Evolutionary conservation across 2,797 vertebrate species (phyloP).

Genomic region (Calcarius lapponicus): DNA sequence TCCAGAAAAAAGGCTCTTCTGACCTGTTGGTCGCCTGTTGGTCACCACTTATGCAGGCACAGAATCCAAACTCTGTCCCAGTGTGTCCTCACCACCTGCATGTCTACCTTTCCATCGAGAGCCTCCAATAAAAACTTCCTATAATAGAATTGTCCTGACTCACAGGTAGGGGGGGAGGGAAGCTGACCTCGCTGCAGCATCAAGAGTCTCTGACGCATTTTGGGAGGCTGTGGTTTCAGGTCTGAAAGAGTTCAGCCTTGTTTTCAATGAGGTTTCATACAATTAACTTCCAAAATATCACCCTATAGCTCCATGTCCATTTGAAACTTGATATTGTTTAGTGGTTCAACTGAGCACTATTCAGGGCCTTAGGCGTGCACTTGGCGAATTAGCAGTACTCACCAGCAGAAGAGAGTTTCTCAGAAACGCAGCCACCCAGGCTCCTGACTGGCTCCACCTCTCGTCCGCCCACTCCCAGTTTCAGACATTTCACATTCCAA

Average conservation of each 20-base stretch:
- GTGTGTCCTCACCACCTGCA: not conserved
- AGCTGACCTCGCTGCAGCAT: constrained; percentile 56
- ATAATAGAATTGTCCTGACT: constrained; percentile 67
- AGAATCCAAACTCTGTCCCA: constrained; percentile 22
- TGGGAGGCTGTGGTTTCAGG: constrained; percentile 51
- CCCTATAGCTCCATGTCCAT: not conserved
- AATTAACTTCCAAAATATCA: constrained; percentile 45
- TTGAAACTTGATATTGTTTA: not conserved
- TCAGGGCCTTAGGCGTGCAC: not conserved
- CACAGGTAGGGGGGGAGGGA: constrained; percentile 55
- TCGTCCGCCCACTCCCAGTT: constrained; percentile 64
- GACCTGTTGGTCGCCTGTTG: not conserved
- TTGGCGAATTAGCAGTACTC: constrained; percentile 17
- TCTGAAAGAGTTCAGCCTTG: constrained; percentile 53
- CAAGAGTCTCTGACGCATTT: constrained; percentile 63
- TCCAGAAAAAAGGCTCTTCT: constrained; percentile 43
- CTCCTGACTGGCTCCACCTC: constrained; percentile 67
- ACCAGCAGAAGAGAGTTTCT: constrained; percentile 52
- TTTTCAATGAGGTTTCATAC: constrained; percentile 24
- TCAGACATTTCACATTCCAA: constrained; percentile 70
- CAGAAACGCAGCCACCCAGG: constrained; percentile 53
- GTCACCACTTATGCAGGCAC: constrained; percentile 4
- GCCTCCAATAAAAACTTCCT: constrained; percentile 61
- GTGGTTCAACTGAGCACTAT: not conserved
- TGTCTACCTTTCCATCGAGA: constrained; percentile 20